Percentiles rank a stretch among this genome's conserved stretches.
These are phyloP conservation scores for Hypanus sabinus DNA, from an alignment of 2,113 vertebrate species.

Conservation along the genomic window DNA sequence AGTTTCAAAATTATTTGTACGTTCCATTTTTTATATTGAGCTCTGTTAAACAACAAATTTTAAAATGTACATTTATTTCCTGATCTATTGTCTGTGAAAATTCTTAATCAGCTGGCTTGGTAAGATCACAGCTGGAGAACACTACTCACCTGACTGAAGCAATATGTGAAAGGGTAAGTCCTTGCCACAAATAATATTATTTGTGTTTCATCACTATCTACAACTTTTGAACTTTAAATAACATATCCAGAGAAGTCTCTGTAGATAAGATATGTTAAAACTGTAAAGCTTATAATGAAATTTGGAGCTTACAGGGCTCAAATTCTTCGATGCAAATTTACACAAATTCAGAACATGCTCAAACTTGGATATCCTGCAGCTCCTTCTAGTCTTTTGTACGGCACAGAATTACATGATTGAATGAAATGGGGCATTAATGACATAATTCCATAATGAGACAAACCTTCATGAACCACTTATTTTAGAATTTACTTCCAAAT, in stretches of 20 bases:
- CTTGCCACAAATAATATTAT: no score
- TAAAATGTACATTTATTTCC: no score
- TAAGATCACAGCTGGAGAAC: no score
- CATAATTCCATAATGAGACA: not conserved
- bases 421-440: not conserved
- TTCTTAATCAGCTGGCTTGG: no score
- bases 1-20: no score
- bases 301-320: not conserved
- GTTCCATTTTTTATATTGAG: no score
- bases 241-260: not conserved
- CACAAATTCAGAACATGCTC: not conserved
- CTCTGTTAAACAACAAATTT: no score
- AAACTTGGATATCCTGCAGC: not conserved
- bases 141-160: no score
- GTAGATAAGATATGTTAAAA: not conserved
- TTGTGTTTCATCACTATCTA: no score
- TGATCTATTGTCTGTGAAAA: no score
- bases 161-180: no score
- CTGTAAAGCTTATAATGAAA: not conserved
- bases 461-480: not conserved
- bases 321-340: not conserved
- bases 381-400: not conserved
- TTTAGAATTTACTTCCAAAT: not conserved
- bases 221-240: not conserved
- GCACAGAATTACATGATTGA: not conserved